Base-by-base conservation (phyloP, 2,888 invertebrate genomes). In the Elmis aenea region DNA sequence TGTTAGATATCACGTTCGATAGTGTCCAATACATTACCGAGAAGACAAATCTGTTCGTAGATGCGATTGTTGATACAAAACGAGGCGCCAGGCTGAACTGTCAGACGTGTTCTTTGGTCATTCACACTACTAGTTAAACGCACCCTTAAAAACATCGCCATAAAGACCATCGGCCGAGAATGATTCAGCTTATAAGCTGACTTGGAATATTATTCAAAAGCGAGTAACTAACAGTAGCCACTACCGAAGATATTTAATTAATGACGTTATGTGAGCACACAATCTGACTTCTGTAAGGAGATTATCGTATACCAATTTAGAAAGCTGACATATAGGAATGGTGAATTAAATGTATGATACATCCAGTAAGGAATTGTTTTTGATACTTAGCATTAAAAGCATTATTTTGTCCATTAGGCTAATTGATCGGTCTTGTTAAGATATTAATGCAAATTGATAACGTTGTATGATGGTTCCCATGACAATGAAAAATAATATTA, bases 31-130 rank as follows among this genome's bases (percentile, higher is more conserved):
- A 31, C 22, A 23, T 26, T 34, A 34, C 16, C 24, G 27, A 8
- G 30, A 44, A 44, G 40, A 44, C 44, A 40, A 44, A 44, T 44
- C 37, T 44, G 37, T 40, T 36, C 33, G 25, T 26, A 36, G 43
- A 48, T 46, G 36, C 39, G 40, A 34, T 42, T 28, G n/a, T 15
- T 34, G 45, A 45, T 47, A 42, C 32, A 37, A 33, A 33, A 40
- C 31, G 36, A 46, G 48, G 48, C 48, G 48, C 48, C 48, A 48
- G 45, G 20, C 45, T 29, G 27, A 25, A 34, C 33, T 31, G 30
- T 20, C 26, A 41, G 48, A 48, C 48, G 27, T 48, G 46, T 48
- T 48, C 32, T 31, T 28, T 43, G 48, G 41, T 44, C 46, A 44
- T 48, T 48, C 43, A 46, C 48, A 29, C 37, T 23, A 18, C 18